Evolutionary conservation across 2,113 vertebrate genomes (phyloP), one percentile per base, ranked within the genome.

Genomic region (Etheostoma spectabile): DNA sequence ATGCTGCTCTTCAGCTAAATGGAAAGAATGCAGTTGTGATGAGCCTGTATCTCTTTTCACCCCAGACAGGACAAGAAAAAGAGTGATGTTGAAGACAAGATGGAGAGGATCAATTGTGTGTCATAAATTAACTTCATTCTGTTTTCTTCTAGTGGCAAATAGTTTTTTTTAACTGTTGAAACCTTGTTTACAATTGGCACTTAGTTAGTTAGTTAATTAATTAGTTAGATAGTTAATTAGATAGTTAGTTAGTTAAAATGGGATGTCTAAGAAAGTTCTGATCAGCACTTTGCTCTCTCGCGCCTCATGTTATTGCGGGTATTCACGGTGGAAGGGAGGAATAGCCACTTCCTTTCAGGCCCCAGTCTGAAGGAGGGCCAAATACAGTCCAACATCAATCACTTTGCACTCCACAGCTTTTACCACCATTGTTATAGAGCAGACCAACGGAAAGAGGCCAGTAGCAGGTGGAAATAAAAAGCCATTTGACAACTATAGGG

Each of bases 401-500:
- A 95, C 83, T 78, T 77, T 89, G 90, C 86, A 89, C 92, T 94
- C 88, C 79, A 55, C 87, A 73, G 90, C 89, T 91, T 92, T 94
- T 91, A 86, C 84, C 80, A 56, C 93, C 92, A 96, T 95, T 95
- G 95, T 95, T 95, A 93, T 89, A 94, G 91, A 93, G 93, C 93
- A 94, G 93, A 90, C 82, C 90, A 93, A 86, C 92, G 94, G 95
- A 95, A 96, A 94, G 91, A 94, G 95, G 92, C 92, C 92, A 79
- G 92, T 87, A 94, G 89, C 95, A 96, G 95, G 95, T 96, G 94
- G 94, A 95, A 95, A 95, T 94, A 92, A 92, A 93, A 94, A 90
- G 82, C 83, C 77, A 85, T 92, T 86, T 86, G 91, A 94, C 92
- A 92, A 87, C 88, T 90, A 85, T 78, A 90, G 86, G 84, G 77